Evolutionary conservation across 2,113 vertebrate genomes (phyloP), one percentile per base, ranked within the genome.

Genomic region (Lasiurus cinereus): DNA sequence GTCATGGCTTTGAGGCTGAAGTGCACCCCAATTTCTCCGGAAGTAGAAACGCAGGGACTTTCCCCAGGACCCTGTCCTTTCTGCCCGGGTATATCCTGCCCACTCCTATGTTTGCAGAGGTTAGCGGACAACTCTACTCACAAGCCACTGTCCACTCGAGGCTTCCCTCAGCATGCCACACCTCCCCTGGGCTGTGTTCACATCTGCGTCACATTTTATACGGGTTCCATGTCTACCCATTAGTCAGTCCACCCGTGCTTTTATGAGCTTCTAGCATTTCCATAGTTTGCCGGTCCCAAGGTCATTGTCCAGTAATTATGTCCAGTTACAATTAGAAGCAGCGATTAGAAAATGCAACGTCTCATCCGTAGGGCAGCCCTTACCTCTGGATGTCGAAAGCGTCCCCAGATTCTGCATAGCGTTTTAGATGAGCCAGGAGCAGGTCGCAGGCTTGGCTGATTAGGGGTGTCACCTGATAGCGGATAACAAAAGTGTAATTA

Each of bases 331-430:
- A 89, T 19, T 19, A 56, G 92, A 83, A 70, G 50, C 76, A 83
- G 94, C 11, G 3, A 29, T 88, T 95, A 56, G 66, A 21, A 86
- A 50, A 14, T 8, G 14, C 0, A 18, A 43, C 72, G 91, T 88
- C 90, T 96, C 67, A 62, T 92, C 97, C 96, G 83, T 93, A 46
- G 69, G 18, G 82, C 7, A 8, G 90, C 84, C 80, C 98, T 96
- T 98, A 99, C 99, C 98, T 99, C 98, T 99, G 99, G 96, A 99
- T 99, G 98, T 99, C 98, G 82, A 99, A 99, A 67, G 98, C 97
- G 39, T 98, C 97, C 66, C 98, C 98, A 8, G 99, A 99, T 96
- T 99, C 98, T 33, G 99, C 99, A 0, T 95, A 97, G 73, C 8
- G 93, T 70, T 98, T 96, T 96, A 99, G 97, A 96, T 99, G 99